A percentile compares a stretch with the other conserved stretches of the same genome.
phyloP scores from a whole-genome alignment of 2,113 vertebrate species.

The Hypocryptadius cinnamomeus region DNA sequence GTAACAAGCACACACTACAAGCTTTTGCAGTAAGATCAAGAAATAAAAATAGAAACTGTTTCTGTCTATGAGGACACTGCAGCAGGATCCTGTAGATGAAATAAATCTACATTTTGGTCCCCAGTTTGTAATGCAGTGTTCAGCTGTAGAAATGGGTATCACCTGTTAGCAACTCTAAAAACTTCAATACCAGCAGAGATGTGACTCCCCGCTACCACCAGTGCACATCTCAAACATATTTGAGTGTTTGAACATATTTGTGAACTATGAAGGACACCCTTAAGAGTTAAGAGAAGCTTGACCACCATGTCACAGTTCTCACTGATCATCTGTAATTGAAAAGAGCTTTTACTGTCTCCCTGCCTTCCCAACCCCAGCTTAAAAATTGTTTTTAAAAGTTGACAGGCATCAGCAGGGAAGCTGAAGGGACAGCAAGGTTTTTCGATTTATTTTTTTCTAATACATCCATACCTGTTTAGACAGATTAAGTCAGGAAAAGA shows the following conservation, averaged over 20 bases:
- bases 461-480: conserved; percentile 77
- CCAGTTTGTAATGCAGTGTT: neutral
- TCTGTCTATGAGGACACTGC: neutral
- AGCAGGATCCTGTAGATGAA: neutral
- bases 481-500: conserved; percentile 68
- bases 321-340: conserved; percentile 80
- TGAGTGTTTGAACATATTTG: neutral
- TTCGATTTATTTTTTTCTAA: conserved; percentile 47
- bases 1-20: neutral
- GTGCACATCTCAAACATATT: neutral
- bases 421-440: conserved; percentile 61
- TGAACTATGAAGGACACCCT: conserved; percentile 22
- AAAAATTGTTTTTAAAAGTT: conserved; percentile 72
- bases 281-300: conserved; percentile 65
- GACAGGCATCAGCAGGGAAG: conserved; percentile 80
- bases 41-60: conserved; percentile 36
- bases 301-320: conserved; percentile 69
- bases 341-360: conserved; percentile 58
- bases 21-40: neutral
- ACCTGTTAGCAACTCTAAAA: neutral
- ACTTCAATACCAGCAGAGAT: neutral
- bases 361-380: conserved; percentile 49
- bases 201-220: neutral
- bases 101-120: neutral
- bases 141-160: neutral